Conservation (phyloP, 2,888 invertebrate species). For the Rosalia funebris region DNA sequence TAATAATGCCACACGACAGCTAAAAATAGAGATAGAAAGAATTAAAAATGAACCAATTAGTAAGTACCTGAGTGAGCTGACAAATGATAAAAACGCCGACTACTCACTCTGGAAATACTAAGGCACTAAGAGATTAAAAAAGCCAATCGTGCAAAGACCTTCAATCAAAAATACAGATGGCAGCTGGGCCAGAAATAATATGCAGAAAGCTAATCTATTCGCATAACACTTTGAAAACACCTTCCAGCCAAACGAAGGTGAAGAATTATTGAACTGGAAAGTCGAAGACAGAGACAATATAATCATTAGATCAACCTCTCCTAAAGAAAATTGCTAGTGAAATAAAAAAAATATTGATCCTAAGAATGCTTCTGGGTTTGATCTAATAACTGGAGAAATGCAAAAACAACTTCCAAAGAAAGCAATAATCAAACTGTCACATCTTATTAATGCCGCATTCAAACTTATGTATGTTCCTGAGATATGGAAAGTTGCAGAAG, state of each 20-base stretch:
- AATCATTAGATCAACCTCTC: background rate
- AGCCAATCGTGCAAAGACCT: background rate
- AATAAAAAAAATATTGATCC: conserved; percentile 11
- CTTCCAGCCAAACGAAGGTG: conserved; percentile 13
- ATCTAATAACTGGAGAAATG: background rate
- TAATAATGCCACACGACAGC: background rate
- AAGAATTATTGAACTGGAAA: background rate
- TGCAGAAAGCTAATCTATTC: conserved; percentile 9
- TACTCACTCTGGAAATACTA: background rate
- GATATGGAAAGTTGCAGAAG: conserved; percentile 1
- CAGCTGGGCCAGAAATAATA: background rate
- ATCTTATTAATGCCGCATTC: background rate
- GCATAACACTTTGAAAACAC: conserved; percentile 14
- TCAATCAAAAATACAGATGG: background rate
- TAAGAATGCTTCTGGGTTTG: background rate
- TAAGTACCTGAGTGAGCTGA: background rate
- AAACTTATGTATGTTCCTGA: background rate
- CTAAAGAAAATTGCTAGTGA: background rate
- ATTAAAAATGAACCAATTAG: conserved; percentile 1
- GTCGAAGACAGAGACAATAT: too few relatives aligned
- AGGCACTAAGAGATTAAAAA: background rate
- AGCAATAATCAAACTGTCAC: background rate
- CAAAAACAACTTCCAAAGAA: background rate
- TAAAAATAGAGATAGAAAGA: conserved; percentile 16
- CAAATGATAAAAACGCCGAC: background rate